phyloP scores from a whole-genome alignment of 2,888 invertebrate genomes.

The Coenonympha glycerion region DNA sequence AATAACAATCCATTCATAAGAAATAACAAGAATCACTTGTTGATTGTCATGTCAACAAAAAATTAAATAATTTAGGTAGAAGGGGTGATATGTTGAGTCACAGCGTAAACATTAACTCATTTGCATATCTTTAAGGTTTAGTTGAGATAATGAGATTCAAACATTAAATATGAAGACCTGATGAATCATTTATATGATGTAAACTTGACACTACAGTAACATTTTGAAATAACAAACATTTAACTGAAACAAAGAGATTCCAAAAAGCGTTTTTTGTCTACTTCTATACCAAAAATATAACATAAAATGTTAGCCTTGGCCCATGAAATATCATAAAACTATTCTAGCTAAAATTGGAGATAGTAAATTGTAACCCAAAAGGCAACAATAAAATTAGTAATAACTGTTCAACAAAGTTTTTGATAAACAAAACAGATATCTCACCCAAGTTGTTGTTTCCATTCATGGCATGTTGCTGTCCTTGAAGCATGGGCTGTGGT shows the following conservation, averaged over 20 bases:
- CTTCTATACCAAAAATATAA: too few species aligned
- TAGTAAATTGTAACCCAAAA: too few species aligned
- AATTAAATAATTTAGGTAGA: not conserved
- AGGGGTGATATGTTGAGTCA: not conserved
- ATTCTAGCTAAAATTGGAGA: too few species aligned
- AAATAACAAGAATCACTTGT: not conserved
- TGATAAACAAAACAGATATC: constrained; percentile 9
- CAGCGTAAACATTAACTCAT: constrained; percentile 6
- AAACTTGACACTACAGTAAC: not conserved
- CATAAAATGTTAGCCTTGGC: too few species aligned
- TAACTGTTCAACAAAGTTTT: not conserved
- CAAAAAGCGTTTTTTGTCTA: too few species aligned
- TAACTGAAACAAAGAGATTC: not conserved
- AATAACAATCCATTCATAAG: not conserved
- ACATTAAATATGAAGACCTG: not conserved
- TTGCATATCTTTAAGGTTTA: constrained; percentile 13
- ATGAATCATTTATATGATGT: constrained; percentile 4
- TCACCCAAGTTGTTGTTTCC: constrained; percentile 68
- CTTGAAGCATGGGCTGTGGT: constrained; percentile 49
- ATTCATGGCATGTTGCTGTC: constrained; percentile 59
- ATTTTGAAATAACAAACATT: not conserved
- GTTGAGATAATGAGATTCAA: not conserved
- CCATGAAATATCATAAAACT: too few species aligned
- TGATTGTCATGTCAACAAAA: not conserved
- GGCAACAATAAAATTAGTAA: too few species aligned